Evolutionary conservation across 2,888 invertebrate species (phyloP).

Genomic region (Phlogophora meticulosa): DNA sequence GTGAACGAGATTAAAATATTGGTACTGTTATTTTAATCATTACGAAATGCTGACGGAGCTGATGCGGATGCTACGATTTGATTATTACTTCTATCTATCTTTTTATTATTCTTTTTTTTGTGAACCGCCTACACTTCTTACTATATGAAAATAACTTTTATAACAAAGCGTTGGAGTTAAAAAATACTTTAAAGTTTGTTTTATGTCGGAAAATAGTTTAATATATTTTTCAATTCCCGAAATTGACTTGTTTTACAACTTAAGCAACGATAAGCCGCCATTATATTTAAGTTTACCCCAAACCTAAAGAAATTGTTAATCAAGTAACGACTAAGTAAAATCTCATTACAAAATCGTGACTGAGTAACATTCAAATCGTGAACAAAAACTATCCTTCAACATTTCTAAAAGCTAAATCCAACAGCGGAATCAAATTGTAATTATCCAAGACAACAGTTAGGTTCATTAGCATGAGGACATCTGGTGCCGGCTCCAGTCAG

Average conservation of each 20-base stretch:
- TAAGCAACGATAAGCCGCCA: too few relatives aligned
- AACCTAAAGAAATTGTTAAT: neutral
- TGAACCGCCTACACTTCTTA: too few relatives aligned
- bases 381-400: neutral
- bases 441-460: constrained; percentile 38
- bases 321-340: neutral
- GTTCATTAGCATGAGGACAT: constrained; percentile 33
- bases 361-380: too few relatives aligned
- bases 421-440: constrained; percentile 19
- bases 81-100: too few relatives aligned
- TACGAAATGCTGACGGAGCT: neutral
- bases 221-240: too few relatives aligned
- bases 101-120: too few relatives aligned
- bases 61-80: too few relatives aligned
- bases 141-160: too few relatives aligned
- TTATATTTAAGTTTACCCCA: neutral
- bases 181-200: too few relatives aligned
- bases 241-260: too few relatives aligned
- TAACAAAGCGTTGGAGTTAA: too few relatives aligned
- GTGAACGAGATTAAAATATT: constrained; percentile 22
- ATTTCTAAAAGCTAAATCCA: neutral
- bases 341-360: neutral
- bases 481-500: constrained; percentile 1
- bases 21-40: neutral
- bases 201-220: too few relatives aligned